phyloP scores from a whole-genome alignment of 2,113 vertebrate species.

The Istiophorus platypterus region DNA sequence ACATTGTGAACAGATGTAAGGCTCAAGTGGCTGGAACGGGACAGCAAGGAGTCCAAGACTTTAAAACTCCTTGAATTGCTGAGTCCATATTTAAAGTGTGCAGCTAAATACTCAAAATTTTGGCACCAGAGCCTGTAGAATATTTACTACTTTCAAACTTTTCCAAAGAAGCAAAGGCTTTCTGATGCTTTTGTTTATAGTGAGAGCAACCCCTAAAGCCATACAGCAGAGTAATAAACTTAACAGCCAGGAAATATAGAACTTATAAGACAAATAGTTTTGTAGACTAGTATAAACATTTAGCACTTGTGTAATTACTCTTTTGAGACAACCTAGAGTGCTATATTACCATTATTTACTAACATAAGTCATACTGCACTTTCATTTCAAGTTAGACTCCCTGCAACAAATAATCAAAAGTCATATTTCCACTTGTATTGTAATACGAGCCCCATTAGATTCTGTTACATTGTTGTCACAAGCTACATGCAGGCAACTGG shows the following conservation, averaged over 20 bases:
- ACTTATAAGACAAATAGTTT: not conserved
- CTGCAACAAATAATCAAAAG: not conserved
- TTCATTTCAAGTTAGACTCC: not conserved
- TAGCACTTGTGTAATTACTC: not conserved
- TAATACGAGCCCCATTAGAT: conserved; percentile 15
- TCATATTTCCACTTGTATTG: not conserved
- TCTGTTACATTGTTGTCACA: conserved; percentile 2
- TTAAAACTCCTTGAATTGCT: not conserved
- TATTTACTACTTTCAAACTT: conserved; percentile 3
- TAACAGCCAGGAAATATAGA: not conserved
- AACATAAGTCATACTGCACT: not conserved
- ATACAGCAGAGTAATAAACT: not conserved
- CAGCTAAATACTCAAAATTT: not conserved
- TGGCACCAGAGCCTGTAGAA: not conserved
- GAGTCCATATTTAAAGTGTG: conserved; percentile 15
- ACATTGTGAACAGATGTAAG: conserved; percentile 47
- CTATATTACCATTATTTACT: not conserved
- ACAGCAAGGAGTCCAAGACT: not conserved
- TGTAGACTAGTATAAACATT: not conserved
- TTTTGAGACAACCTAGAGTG: not conserved
- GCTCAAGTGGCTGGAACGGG: conserved; percentile 18
- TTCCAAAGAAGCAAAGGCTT: not conserved
- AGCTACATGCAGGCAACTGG: not conserved
- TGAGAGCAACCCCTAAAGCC: not conserved
- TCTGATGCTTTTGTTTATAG: not conserved